These are phyloP conservation scores for Drosophila rubida DNA, from an alignment of 2,888 invertebrate genomes.

Conservation along the genomic window DNA sequence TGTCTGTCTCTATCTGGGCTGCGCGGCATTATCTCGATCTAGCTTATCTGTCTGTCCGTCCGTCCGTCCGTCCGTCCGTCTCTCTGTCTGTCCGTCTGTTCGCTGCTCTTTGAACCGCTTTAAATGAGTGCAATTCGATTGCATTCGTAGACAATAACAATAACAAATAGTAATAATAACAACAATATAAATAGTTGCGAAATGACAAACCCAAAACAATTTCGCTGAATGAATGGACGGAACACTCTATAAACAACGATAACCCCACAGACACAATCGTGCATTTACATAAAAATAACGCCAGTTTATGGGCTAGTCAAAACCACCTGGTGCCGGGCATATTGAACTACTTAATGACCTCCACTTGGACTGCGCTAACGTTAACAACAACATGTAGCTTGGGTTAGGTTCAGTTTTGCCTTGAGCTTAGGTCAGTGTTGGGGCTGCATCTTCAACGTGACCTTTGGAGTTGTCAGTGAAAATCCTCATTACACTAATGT, in stretches of 20 bases:
- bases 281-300: constrained; percentile 19
- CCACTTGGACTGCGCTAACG: neutral
- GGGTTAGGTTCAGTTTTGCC: too few species aligned
- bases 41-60: neutral
- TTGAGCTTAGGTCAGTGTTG: too few species aligned
- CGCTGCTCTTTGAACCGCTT: constrained; percentile 16
- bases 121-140: constrained; percentile 22
- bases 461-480: too few species aligned
- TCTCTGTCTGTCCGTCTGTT: neutral
- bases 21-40: neutral
- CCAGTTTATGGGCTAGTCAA: neutral
- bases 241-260: constrained; percentile 43
- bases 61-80: too few species aligned
- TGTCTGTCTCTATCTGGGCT: neutral
- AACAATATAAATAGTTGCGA: constrained; percentile 37
- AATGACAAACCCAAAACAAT: constrained; percentile 44
- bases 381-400: too few species aligned
- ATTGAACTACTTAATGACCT: constrained; percentile 24
- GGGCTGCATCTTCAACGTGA: too few species aligned
- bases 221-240: constrained; percentile 51
- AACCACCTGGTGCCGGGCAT: neutral
- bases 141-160: constrained; percentile 29
- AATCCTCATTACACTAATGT: too few species aligned
- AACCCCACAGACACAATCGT: constrained; percentile 16
- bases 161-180: constrained; percentile 20